phyloP scores from a whole-genome alignment of 2,113 vertebrate genomes.

The Saccopteryx leptura region DNA sequence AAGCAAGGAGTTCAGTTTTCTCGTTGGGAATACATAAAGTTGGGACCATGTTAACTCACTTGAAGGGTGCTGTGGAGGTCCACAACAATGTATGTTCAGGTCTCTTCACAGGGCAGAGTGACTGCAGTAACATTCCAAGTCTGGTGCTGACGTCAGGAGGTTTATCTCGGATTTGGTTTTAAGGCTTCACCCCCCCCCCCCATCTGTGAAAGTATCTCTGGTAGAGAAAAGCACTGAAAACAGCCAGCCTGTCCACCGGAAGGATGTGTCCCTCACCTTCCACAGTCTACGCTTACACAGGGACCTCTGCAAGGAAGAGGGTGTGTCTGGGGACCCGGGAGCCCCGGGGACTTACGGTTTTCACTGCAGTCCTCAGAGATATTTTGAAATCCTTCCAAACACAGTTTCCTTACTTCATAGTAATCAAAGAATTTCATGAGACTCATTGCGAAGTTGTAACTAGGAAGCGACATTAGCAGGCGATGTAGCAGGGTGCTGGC shows the following conservation, averaged over 20 bases:
- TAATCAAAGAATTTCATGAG: constrained; percentile 96
- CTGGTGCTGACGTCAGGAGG: not conserved
- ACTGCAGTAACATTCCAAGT: not conserved
- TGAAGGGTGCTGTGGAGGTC: not conserved
- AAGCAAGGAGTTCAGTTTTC: not conserved
- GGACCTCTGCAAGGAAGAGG: not conserved
- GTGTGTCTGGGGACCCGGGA: not conserved
- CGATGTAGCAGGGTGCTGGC: constrained; percentile 84
- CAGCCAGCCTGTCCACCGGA: not conserved
- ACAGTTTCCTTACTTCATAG: constrained; percentile 93
- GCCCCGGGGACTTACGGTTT: constrained; percentile 52
- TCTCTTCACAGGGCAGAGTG: not conserved
- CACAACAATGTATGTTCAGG: not conserved
- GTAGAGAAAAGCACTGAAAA: not conserved
- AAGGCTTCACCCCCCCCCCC: not conserved
- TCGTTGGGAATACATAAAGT: constrained; percentile 17
- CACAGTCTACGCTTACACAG: not conserved
- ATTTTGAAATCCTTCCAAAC: constrained; percentile 79
- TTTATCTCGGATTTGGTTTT: constrained; percentile 45
- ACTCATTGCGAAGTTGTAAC: constrained; percentile 96
- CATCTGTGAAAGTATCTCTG: not conserved
- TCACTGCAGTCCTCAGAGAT: constrained; percentile 30
- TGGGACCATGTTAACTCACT: not conserved
- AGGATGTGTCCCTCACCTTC: not conserved
- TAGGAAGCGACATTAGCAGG: constrained; percentile 94